A percentile compares a stretch with the other conserved stretches of the same genome.
phyloP scores from a whole-genome alignment of 1,140 invertebrate species.

The Neodiprion fabricii region DNA sequence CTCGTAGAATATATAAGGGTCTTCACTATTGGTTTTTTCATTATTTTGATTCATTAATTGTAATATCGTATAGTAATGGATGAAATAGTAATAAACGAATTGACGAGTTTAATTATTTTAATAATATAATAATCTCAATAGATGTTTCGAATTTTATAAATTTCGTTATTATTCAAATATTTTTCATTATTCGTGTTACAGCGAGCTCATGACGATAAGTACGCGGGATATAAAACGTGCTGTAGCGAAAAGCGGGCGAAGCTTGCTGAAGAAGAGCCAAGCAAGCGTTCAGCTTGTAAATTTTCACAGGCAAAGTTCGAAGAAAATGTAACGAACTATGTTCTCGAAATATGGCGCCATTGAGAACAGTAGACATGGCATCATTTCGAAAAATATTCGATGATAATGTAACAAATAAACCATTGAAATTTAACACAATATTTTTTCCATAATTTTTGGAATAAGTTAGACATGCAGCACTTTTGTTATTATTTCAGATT shows the following conservation, averaged over 20 bases:
- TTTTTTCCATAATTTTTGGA: too few relatives aligned
- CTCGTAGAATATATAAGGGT: too few relatives aligned
- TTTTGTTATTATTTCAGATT: neutral
- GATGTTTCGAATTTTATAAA: neutral
- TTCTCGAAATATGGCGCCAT: slow-evolving; percentile 14
- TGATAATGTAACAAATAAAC: neutral
- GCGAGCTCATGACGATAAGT: slow-evolving; percentile 9
- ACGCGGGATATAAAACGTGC: neutral
- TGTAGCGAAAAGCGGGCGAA: slow-evolving; percentile 1
- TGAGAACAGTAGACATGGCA: slow-evolving; percentile 11
- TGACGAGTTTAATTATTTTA: too few relatives aligned
- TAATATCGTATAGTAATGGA: too few relatives aligned
- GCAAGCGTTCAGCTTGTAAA: slow-evolving; percentile 10
- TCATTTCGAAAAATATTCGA: slow-evolving; percentile 20
- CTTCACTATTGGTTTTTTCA: too few relatives aligned
- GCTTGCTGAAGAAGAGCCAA: slow-evolving; percentile 5
- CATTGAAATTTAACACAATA: too few relatives aligned
- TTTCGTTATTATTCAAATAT: slow-evolving; percentile 1
- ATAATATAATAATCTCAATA: too few relatives aligned
- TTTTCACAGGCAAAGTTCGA: slow-evolving; percentile 13
- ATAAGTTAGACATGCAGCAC: too few relatives aligned
- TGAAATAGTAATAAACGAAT: too few relatives aligned
- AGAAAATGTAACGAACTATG: slow-evolving; percentile 8
- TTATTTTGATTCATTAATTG: too few relatives aligned
- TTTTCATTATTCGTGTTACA: neutral